Evolutionary conservation across 1,140 invertebrate species (phyloP).

Genomic region (Leguminivora glycinivorella): DNA sequence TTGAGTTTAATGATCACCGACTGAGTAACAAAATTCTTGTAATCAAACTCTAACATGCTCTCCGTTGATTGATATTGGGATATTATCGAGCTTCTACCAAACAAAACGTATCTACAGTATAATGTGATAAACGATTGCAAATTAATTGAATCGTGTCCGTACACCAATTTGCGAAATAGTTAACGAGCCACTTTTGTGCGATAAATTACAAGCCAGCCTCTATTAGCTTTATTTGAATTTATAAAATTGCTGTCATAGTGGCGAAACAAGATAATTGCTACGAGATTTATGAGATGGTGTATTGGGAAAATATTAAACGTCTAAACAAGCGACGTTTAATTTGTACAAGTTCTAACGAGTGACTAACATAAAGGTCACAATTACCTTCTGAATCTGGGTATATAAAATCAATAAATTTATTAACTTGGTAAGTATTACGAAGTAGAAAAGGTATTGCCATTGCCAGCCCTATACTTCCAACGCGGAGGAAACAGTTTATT

Average conservation of each 20-base stretch:
- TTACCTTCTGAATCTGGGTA: not conserved
- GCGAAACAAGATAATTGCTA: conserved; percentile 15
- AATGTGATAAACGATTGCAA: conserved; percentile 19
- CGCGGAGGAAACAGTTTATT: not conserved
- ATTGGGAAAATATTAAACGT: not conserved
- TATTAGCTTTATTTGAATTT: conserved; percentile 26
- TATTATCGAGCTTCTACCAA: not conserved
- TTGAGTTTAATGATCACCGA: too few species aligned
- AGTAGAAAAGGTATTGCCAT: not conserved
- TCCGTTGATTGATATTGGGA: not conserved
- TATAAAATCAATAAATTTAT: not conserved
- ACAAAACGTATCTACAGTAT: not conserved
- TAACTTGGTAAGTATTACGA: too few species aligned
- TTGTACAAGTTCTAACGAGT: not conserved
- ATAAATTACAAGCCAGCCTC: conserved; percentile 11
- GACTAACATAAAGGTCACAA: not conserved
- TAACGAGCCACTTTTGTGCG: conserved; percentile 17
- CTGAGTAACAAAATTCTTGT: too few species aligned
- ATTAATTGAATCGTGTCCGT: conserved; percentile 26
- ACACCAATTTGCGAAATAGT: conserved; percentile 24
- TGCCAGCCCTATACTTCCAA: not conserved
- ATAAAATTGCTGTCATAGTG: conserved; percentile 26
- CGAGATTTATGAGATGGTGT: not conserved
- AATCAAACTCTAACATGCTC: not conserved
- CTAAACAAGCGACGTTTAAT: not conserved